These are phyloP conservation scores for Cephonodes hylas DNA, from an alignment of 2,888 invertebrate genomes.

Conservation along the genomic window DNA sequence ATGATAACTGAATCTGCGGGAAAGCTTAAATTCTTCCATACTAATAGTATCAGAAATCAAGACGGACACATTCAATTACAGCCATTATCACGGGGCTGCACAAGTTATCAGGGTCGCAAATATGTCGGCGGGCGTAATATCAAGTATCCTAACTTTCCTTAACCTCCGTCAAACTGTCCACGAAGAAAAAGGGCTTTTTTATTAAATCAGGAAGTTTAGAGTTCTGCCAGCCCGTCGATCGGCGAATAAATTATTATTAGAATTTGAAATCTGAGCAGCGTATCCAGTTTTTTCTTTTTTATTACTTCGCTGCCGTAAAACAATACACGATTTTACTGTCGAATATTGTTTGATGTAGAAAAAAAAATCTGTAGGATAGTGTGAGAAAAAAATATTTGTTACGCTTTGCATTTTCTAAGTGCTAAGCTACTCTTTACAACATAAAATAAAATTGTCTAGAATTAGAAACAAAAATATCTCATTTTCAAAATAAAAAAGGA, in stretches of 20 bases:
- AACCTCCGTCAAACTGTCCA: slow-evolving; percentile 27
- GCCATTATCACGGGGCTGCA: not conserved
- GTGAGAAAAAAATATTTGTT: no score
- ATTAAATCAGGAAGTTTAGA: slow-evolving; percentile 25
- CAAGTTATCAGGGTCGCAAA: slow-evolving; percentile 10
- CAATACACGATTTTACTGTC: not conserved
- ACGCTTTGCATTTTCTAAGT: no score
- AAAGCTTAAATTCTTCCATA: not conserved
- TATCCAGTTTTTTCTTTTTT: not conserved
- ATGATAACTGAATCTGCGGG: no score
- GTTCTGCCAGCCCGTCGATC: not conserved
- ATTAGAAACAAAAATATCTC: no score
- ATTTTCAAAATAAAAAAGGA: no score
- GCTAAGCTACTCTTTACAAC: no score
- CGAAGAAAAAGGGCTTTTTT: slow-evolving; percentile 22
- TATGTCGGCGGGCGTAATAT: slow-evolving; percentile 12
- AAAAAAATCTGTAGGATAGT: no score
- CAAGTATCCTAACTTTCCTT: slow-evolving; percentile 16
- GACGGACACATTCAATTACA: not conserved
- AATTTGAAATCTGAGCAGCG: slow-evolving; percentile 7
- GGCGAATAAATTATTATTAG: slow-evolving; percentile 14
- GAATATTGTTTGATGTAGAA: no score
- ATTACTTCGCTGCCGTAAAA: not conserved
- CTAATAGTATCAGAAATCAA: not conserved
- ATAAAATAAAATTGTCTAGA: no score